Conservation (phyloP, 35 echinoderm and acorn worm species). For the Amphiura filiformis region DNA sequence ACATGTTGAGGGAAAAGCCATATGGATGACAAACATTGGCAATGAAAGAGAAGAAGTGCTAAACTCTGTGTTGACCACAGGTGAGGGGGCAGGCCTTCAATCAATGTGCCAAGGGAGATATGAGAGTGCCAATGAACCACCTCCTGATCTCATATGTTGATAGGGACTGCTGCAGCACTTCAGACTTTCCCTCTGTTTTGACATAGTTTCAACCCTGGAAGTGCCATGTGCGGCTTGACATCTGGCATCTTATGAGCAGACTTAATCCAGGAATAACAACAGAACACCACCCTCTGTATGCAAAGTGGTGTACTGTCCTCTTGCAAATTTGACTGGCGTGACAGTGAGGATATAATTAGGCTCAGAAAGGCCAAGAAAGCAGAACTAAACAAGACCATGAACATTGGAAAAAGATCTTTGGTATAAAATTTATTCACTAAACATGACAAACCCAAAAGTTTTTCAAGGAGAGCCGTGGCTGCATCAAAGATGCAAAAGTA, state of each 20-base stretch:
- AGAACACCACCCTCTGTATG: slow-evolving; percentile 42
- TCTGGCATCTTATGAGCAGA: slow-evolving; percentile 71
- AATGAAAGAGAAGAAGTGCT: slow-evolving; percentile 1
- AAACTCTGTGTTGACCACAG: slow-evolving; percentile 8
- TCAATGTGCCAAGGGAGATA: neutral
- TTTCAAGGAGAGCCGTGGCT: no score
- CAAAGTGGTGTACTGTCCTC: slow-evolving; percentile 25
- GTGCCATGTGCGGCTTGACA: slow-evolving; percentile 43
- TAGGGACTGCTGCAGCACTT: slow-evolving; percentile 51
- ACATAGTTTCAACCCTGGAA: slow-evolving; percentile 25
- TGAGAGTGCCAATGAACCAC: slow-evolving; percentile 10
- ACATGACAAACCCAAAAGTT: no score
- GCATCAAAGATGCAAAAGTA: no score
- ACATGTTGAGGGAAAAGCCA: neutral
- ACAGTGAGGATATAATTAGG: slow-evolving; percentile 10
- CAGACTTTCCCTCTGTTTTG: neutral
- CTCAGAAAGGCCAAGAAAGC: neutral
- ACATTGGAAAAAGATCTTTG: no score
- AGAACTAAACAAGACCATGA: no score
- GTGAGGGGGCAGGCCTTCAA: neutral
- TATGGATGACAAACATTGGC: slow-evolving; percentile 20
- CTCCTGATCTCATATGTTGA: slow-evolving; percentile 46
- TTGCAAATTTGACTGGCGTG: slow-evolving; percentile 70
- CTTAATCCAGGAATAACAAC: slow-evolving; percentile 20
- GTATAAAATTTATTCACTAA: no score